Conservation (phyloP, 2,888 invertebrate species). For the Thelaira solivaga region DNA sequence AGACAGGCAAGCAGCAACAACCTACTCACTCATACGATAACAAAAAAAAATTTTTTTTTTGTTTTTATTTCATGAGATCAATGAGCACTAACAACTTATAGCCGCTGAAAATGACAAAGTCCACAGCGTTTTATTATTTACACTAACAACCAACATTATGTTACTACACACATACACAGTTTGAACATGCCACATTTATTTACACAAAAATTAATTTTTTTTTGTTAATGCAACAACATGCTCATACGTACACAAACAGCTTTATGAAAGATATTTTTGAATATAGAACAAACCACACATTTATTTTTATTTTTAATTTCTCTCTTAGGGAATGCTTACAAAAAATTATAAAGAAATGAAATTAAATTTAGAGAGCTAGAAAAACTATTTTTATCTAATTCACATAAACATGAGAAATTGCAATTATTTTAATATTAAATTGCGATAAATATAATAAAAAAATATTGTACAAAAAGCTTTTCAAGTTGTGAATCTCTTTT, state of each 20-base stretch:
- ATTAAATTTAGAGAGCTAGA: conserved; percentile 18
- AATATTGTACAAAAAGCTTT: too few species aligned
- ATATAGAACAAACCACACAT: conserved; percentile 15
- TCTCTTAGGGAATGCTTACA: neutral
- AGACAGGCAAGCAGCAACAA: too few species aligned
- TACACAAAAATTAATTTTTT: too few species aligned
- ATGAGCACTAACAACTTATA: conserved; percentile 12
- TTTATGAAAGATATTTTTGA: neutral
- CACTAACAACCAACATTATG: conserved; percentile 29
- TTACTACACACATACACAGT: too few species aligned
- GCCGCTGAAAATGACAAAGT: conserved; percentile 41
- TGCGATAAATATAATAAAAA: neutral
- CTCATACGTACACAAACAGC: neutral
- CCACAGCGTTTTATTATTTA: conserved; percentile 28
- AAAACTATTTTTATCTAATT: conserved; percentile 31
- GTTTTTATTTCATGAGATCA: neutral
- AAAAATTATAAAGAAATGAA: neutral
- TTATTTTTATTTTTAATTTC: neutral
- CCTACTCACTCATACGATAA: conserved; percentile 32
- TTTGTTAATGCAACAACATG: neutral
- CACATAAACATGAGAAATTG: neutral
- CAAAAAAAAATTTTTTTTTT: neutral
- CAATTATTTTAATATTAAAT: neutral
- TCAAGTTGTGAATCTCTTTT: too few species aligned
- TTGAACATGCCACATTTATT: too few species aligned